Evolutionary conservation across 2,113 vertebrate species (phyloP).

Genomic region (Erpornis zantholeuca): DNA sequence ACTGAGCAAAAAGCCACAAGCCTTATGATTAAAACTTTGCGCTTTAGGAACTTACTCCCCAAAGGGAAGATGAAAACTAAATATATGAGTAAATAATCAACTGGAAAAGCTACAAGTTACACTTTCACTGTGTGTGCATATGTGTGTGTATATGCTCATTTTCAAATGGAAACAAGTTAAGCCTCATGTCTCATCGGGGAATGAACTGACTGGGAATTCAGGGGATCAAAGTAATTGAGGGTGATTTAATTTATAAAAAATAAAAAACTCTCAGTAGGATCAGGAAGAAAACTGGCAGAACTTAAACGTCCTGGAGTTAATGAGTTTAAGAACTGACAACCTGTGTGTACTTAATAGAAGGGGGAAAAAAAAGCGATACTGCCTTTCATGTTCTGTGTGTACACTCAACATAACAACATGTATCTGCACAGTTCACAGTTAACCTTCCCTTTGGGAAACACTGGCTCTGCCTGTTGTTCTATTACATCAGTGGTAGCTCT

Average conservation of each 20-base stretch:
- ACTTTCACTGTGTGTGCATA: not conserved
- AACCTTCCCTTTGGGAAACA: not conserved
- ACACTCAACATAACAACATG: not conserved
- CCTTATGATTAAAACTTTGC: slow-evolving; percentile 19
- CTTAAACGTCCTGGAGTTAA: slow-evolving; percentile 7
- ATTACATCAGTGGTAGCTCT: not conserved
- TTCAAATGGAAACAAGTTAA: slow-evolving; percentile 7
- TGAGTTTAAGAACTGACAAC: slow-evolving; percentile 19
- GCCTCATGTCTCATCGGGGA: slow-evolving; percentile 34
- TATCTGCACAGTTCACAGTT: not conserved
- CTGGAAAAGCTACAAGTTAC: not conserved
- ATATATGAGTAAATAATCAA: slow-evolving; percentile 42
- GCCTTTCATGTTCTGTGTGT: not conserved
- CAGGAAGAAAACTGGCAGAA: not conserved
- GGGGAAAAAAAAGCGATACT: rapidly evolving
- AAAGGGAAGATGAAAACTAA: slow-evolving; percentile 29
- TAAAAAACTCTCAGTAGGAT: not conserved
- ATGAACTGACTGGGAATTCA: slow-evolving; percentile 25
- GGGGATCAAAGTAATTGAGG: slow-evolving; percentile 18
- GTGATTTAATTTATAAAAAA: slow-evolving; percentile 16
- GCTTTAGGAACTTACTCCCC: not conserved
- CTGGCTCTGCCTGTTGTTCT: not conserved
- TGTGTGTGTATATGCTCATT: not conserved
- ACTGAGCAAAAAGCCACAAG: not conserved
- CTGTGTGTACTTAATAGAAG: not conserved